Percentiles rank a stretch among this genome's conserved stretches.
phyloP scores from a whole-genome alignment of 2,888 invertebrate species.

The Perizoma affinitatum region DNA sequence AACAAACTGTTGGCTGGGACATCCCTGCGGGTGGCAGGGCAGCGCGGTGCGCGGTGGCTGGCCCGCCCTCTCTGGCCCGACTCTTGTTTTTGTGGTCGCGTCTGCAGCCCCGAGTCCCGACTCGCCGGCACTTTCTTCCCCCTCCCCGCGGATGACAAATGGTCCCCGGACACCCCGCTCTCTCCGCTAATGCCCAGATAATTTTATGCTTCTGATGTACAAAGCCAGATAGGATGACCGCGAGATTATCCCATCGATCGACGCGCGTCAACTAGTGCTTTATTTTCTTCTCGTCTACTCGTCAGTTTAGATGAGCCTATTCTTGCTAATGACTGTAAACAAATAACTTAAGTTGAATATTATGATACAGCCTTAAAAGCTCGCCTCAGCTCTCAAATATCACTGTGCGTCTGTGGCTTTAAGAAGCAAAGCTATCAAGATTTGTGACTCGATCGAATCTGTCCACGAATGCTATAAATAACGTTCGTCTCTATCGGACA shows the following conservation, averaged over 20 bases:
- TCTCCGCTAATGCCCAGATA: slow-evolving; percentile 79
- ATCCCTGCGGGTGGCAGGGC: slow-evolving; percentile 64
- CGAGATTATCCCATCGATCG: slow-evolving; percentile 76
- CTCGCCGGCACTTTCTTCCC: slow-evolving; percentile 71
- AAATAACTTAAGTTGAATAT: slow-evolving; percentile 45
- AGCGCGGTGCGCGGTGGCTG: slow-evolving; percentile 61
- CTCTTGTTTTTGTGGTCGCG: slow-evolving; percentile 82
- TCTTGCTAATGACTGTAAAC: slow-evolving; percentile 60
- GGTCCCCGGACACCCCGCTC: slow-evolving; percentile 74
- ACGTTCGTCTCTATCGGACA: slow-evolving; percentile 40
- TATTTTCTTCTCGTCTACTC: slow-evolving; percentile 71
- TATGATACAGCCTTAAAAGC: neutral
- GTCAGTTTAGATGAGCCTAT: slow-evolving; percentile 64
- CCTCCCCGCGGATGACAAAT: slow-evolving; percentile 80
- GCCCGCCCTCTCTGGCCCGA: slow-evolving; percentile 69
- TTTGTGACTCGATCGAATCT: slow-evolving; percentile 34
- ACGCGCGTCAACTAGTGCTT: slow-evolving; percentile 73
- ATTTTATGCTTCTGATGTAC: slow-evolving; percentile 78
- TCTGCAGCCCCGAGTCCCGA: slow-evolving; percentile 79
- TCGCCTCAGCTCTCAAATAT: slow-evolving; percentile 2
- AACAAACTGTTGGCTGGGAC: slow-evolving; percentile 49
- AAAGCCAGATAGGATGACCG: slow-evolving; percentile 66
- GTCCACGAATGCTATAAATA: slow-evolving; percentile 33
- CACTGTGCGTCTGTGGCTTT: neutral
- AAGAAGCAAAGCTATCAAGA: slow-evolving; percentile 18